Base-by-base conservation (phyloP, 37 sponge, comb jelly and placozoan genomes). In the Axinella damicornis region DNA sequence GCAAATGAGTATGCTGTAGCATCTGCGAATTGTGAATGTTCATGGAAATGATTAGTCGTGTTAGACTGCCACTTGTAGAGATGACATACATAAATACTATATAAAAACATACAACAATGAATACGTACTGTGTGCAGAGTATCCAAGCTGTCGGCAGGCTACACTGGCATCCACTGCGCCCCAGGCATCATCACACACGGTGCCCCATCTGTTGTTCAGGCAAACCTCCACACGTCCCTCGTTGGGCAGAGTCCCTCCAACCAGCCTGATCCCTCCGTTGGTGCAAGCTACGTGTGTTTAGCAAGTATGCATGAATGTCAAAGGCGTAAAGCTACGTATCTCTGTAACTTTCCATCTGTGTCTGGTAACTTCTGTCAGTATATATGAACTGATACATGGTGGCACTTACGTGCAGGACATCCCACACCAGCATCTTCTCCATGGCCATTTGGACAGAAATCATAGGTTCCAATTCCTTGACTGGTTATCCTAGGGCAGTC, bases 171-270 rank as follows among this genome's bases (percentile, higher is more conserved):
- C 83, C 52, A 27, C 25, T 31, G 61, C 28, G 24, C 52, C 73
- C 83, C 83, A 82, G 0, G 20, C 6, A 25, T 82, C 83, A 71
- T 71, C 73, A 73, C 73, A 73, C n/a, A 82, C 83, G 27, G 83
- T 82, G 39, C 83, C 83, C 83, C 83, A 82, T 22, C n/a, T 37
- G 0, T 36, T 18, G 39, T 69, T 71, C 41, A 35, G 20, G 27
- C 71, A 82, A n/a, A 82, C 73, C 55, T 82, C 83, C 39, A 82
- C 83, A 33, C 83, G 57, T 24, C 83, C 83, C 32, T 72, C 65
- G 24, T 55, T 14, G 17, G 25, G 33, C 21, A 11, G 18, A 18
- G 33, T 71, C 33, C 83, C 83, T 34, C 83, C 83, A 57, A 71
- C 60, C 38, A 82, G 39, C 15, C 83, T 60, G 61, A 82, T 71